Base-by-base conservation (phyloP, 2,888 invertebrate species). In the Sminthurinus aureus region DNA sequence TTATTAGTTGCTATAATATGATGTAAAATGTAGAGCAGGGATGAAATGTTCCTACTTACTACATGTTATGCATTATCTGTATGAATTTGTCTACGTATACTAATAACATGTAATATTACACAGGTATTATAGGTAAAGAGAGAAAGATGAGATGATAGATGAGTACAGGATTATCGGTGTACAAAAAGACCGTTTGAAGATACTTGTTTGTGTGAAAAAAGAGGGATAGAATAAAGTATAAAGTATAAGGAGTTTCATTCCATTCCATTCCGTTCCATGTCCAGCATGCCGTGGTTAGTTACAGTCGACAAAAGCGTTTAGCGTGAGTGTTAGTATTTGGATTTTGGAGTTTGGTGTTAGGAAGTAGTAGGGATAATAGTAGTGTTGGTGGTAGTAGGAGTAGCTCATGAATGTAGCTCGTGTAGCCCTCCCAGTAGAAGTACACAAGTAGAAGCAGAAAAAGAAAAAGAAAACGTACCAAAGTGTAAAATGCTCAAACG, bases 401-500 rank as follows among this genome's bases (percentile, higher is more conserved):
- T 38, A 38, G 38, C 38, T 38, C 38, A 38, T 58, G 58, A 15
- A 18, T 58, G 71, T 22, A 71, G 71, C 71, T 71, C 71, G 71
- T 71, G 26, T 71, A 26, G 71, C 24, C 24, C 71, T 71, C 71
- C 71, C 71, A 71, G 71, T 71, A 71, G 22, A 22, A 69, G 69
- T 3, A 9, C 71, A 22, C 71, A 22, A 71, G 71, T 71, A 71
- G 3, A 22, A 69, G 69, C 4, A 58, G 20, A 69, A 24, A 26
- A 26, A 22, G 3, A 22, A 69, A 20, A 3, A 58, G 20, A 69
- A 24, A 26, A 26, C 0, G 13, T 24, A 24, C 26, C 71, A 71
- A 71, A 71, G 71, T 71, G 71, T 71, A 71, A 71, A 71, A 71
- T 71, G 71, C 26, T 71, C 71, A 71, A 71, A 71, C 71, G 26